Base-by-base conservation (phyloP, 1,140 invertebrate species). In the Mactra quadrangularis region DNA sequence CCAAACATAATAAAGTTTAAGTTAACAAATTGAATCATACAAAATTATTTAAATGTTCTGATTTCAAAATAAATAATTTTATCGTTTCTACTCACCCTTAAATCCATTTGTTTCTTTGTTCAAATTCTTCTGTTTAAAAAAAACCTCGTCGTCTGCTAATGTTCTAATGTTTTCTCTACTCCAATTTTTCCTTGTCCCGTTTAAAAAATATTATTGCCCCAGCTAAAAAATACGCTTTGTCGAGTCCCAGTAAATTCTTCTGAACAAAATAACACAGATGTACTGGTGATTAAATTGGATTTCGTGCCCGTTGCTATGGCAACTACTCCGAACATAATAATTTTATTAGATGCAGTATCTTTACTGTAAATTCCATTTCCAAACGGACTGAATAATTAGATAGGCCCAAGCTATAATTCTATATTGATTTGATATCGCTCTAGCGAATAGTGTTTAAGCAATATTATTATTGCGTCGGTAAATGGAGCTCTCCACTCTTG, bases 301-400 rank as follows among this genome's bases (percentile, higher is more conserved):
- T 74, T 82, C 59, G 47, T 66, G 68, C 79, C 41, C 57, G 79
- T 82, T 82, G 59, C 79, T 82, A 82, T 82, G 70, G 50, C 41
- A 25, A 82, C 79, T 33, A 57, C 70, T 74, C 41, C 60, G 79
- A 82, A 82, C 79, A 82, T 82, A 82, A 82, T 82, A 82, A 82
- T 82, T 82, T 82, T 82, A 82, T 82, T 82, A 82, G 79, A 82
- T 74, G 79, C 68, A 82, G 60, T 82, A 74, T 74, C 79, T 75
- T 82, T 82, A 62, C 71, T 35, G 41, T 74, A 68, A 82, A 82
- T 75, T 82, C 79, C 60, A 82, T 82, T 82, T 82, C 55, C 35
- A 47, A 75, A 59, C 70, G 79, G 41, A 52, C 59, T 55, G 79
- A 62, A 82, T 82, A 82, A 82, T 82, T 82, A 68, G 79, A 82